Conservation (phyloP, 2,888 invertebrate genomes). For the Epinotia nisella region DNA sequence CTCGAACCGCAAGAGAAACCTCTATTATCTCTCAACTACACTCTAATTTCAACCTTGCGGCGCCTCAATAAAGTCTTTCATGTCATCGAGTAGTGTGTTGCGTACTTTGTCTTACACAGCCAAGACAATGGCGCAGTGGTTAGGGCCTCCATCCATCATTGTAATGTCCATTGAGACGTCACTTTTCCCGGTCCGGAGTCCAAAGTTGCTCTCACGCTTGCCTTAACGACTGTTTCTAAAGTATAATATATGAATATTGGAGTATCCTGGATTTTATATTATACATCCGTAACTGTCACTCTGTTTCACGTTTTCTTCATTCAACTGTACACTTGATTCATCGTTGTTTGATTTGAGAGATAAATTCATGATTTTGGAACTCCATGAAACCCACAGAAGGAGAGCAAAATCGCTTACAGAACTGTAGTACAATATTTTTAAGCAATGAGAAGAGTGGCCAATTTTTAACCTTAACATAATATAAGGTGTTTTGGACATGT, state of each 20-base stretch:
- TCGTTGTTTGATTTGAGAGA: neutral
- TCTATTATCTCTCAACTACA: conserved; percentile 8
- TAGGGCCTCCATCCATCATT: conserved; percentile 56
- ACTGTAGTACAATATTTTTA: no score
- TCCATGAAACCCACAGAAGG: neutral
- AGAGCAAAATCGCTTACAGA: neutral
- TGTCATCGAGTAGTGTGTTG: conserved; percentile 10
- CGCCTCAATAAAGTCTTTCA: neutral
- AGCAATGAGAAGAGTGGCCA: no score
- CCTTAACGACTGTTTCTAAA: conserved; percentile 29
- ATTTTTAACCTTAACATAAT: no score
- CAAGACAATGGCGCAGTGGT: conserved; percentile 49
- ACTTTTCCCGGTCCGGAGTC: conserved; percentile 35
- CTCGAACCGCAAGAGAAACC: conserved; percentile 17
- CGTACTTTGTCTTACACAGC: conserved; percentile 40
- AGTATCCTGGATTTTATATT: conserved; percentile 16
- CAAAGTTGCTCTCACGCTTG: conserved; percentile 39
- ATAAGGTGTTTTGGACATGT: no score
- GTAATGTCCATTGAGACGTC: conserved; percentile 54
- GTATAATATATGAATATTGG: conserved; percentile 16
- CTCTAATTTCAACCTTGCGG: conserved; percentile 5
- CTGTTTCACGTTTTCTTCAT: conserved; percentile 23
- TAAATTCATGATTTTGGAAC: neutral
- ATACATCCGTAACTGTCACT: conserved; percentile 9
- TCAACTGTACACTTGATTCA: conserved; percentile 12